Conservation (phyloP, 2,888 invertebrate species). For the Parnassius smintheus region DNA sequence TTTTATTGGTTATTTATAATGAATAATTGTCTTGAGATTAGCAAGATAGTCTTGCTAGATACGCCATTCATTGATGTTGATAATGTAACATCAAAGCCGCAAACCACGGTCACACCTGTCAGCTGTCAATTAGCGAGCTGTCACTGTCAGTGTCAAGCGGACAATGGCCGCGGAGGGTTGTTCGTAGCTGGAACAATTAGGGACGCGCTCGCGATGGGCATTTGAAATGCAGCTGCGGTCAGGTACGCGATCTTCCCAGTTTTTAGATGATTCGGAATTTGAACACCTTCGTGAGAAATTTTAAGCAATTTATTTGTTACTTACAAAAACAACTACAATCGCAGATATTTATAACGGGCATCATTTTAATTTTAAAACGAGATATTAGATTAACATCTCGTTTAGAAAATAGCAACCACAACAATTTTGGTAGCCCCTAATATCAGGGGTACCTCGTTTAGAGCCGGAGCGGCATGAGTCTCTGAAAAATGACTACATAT, state of each 20-base stretch:
- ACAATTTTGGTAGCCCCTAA: too few species aligned
- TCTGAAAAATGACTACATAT: too few species aligned
- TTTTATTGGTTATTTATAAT: too few species aligned
- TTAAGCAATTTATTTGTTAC: too few species aligned
- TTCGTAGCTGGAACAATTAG: conserved; percentile 18
- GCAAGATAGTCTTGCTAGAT: neutral
- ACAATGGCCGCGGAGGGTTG: conserved; percentile 37
- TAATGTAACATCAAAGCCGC: conserved; percentile 11
- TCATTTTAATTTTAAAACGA: too few species aligned
- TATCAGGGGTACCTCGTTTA: too few species aligned
- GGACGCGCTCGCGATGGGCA: conserved; percentile 1
- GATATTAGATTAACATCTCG: too few species aligned
- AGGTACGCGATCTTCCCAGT: conserved; percentile 35
- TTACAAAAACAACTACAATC: too few species aligned
- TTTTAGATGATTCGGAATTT: neutral
- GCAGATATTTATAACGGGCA: too few species aligned
- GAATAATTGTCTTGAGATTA: neutral
- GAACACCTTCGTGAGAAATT: too few species aligned
- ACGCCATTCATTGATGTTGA: conserved; percentile 13
- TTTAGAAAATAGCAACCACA: too few species aligned
- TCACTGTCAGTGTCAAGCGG: conserved; percentile 41
- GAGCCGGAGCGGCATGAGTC: too few species aligned
- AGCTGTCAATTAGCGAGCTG: conserved; percentile 60
- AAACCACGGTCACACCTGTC: conserved; percentile 29
- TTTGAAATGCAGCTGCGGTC: conserved; percentile 41